A percentile compares a stretch with the other conserved stretches of the same genome.
phyloP scores from a whole-genome alignment of 2,113 vertebrate genomes.

The Strix aluco region DNA sequence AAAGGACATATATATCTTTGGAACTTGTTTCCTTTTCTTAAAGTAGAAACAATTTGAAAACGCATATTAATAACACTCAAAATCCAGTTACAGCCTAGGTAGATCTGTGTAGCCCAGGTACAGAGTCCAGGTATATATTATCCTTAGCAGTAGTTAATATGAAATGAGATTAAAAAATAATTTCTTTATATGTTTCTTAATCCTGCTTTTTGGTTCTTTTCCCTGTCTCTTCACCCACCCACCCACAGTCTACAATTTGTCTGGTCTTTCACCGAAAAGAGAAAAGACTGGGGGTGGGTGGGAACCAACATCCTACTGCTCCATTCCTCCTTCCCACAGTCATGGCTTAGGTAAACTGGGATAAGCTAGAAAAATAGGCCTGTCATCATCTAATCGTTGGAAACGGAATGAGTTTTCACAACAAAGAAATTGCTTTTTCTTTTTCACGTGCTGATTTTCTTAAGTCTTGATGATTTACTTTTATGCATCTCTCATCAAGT shows the following conservation, averaged over 20 bases:
- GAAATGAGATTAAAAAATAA: background rate
- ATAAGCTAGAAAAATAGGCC: background rate
- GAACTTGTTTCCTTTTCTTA: background rate
- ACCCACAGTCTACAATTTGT: background rate
- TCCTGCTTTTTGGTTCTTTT: background rate
- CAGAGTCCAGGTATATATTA: background rate
- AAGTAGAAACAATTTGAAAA: background rate
- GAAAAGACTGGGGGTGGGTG: accelerated
- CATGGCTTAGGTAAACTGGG: background rate
- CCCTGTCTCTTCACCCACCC: background rate
- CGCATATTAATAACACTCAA: background rate
- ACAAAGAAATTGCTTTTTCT: background rate
- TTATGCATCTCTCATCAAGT: background rate
- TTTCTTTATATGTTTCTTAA: background rate
- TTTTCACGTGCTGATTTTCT: background rate
- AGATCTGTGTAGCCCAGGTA: background rate
- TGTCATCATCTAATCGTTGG: background rate
- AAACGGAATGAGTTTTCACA: background rate
- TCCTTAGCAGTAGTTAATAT: background rate
- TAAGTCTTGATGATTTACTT: background rate
- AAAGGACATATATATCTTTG: background rate
- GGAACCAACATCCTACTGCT: background rate
- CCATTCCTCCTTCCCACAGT: background rate
- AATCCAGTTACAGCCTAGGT: background rate
- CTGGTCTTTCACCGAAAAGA: background rate